A percentile compares a stretch with the other conserved stretches of the same genome.
These are phyloP conservation scores for Eupeodes latifasciatus DNA, from an alignment of 2,888 invertebrate genomes.

Conservation along the genomic window DNA sequence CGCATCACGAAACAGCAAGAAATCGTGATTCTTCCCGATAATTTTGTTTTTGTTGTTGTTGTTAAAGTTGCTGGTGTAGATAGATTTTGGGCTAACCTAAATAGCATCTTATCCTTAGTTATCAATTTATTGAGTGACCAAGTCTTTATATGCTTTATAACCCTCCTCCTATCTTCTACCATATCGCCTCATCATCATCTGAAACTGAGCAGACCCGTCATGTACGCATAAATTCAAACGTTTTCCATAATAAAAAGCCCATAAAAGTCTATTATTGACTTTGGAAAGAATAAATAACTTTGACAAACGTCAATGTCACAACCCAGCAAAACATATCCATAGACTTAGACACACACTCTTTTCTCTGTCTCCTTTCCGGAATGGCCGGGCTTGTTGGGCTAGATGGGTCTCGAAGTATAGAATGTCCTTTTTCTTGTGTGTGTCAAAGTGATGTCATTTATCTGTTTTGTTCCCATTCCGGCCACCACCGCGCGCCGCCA, in stretches of 20 bases:
- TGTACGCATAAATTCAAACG: constrained; percentile 71
- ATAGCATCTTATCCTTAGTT: constrained; percentile 71
- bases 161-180: neutral
- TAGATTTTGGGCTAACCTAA: constrained; percentile 42
- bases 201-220: constrained; percentile 32
- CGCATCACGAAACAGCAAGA: constrained; percentile 57
- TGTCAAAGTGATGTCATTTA: constrained; percentile 56
- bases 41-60: constrained; percentile 42
- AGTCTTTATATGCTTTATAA: constrained; percentile 43
- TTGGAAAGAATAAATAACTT: constrained; percentile 67
- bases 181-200: neutral
- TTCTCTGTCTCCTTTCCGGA: neutral
- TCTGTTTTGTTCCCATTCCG: constrained; percentile 8
- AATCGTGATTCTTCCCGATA: constrained; percentile 58
- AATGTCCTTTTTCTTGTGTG: constrained; percentile 46
- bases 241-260: constrained; percentile 73
- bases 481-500: neutral
- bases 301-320: constrained; percentile 62
- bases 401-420: neutral
- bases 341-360: neutral
- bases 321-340: neutral
- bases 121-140: constrained; percentile 75
- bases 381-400: too few species aligned
- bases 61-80: too few species aligned
- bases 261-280: constrained; percentile 74